These are phyloP conservation scores for Parazoanthus atlanticus DNA, from an alignment of 92 coral and sea anemone species.

Conservation along the genomic window DNA sequence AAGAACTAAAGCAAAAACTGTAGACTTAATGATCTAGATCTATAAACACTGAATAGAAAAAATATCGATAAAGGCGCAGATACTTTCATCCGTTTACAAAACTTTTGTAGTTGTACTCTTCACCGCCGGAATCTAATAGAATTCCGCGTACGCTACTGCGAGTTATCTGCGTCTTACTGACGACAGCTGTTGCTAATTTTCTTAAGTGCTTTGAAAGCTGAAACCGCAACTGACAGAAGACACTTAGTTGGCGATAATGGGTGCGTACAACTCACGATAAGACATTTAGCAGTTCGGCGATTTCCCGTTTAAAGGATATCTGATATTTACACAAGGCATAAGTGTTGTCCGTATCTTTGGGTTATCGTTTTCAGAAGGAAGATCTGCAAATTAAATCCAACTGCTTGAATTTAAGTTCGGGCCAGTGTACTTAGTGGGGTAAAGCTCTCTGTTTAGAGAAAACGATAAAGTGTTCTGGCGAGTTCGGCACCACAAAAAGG, in stretches of 20 bases:
- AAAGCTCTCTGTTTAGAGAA: neutral
- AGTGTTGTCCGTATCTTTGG: slow-evolving; percentile 29
- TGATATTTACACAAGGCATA: slow-evolving; percentile 12
- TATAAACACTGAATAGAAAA: neutral
- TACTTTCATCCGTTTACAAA: neutral
- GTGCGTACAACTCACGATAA: slow-evolving; percentile 17
- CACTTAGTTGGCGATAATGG: slow-evolving; percentile 35
- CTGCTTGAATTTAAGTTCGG: slow-evolving; percentile 22
- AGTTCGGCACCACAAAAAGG: slow-evolving; percentile 6
- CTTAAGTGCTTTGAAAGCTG: slow-evolving; percentile 38
- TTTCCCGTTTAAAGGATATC: slow-evolving; percentile 33
- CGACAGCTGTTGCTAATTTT: slow-evolving; percentile 46
- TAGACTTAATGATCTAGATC: neutral
- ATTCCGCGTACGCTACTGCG: neutral
- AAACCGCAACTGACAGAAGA: slow-evolving; percentile 47
- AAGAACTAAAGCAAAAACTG: neutral
- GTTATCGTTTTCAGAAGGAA: slow-evolving; percentile 25
- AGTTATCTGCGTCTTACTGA: slow-evolving; percentile 9
- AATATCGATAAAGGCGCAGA: neutral
- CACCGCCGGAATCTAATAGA: too few species aligned
- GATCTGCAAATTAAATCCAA: slow-evolving; percentile 29
- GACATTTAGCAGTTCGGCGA: slow-evolving; percentile 26
- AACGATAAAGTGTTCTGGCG: neutral
- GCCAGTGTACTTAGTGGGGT: neutral
- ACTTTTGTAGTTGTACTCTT: neutral